Conservation (phyloP, 2,888 invertebrate genomes). For the Lamellibrachia satsuma region DNA sequence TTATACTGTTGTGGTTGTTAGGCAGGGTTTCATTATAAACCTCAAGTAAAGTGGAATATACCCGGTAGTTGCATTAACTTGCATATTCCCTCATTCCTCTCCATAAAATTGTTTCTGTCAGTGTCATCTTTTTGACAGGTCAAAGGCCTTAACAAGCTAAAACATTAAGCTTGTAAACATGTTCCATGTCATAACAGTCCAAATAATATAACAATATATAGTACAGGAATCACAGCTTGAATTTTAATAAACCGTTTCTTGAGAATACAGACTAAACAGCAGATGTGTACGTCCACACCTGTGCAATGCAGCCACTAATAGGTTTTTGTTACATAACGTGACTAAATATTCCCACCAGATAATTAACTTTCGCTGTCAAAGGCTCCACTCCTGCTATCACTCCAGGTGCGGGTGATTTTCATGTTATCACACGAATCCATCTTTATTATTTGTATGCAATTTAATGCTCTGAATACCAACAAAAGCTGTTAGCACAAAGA, state of each 20-base stretch:
- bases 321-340: neutral
- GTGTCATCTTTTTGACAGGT: neutral
- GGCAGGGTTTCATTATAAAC: too few species aligned
- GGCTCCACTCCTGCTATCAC: neutral
- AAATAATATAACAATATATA: neutral
- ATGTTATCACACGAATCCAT: neutral
- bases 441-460: conserved; percentile 5
- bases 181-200: neutral
- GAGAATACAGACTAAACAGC: neutral
- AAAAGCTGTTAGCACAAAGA: conserved; percentile 6
- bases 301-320: neutral
- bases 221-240: neutral
- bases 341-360: neutral
- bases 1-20: too few species aligned
- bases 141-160: too few species aligned
- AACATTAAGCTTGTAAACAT: neutral
- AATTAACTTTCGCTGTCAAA: neutral
- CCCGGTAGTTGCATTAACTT: too few species aligned
- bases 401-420: neutral
- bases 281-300: neutral
- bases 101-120: neutral
- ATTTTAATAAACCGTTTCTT: neutral
- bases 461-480: neutral
- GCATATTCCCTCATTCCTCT: too few species aligned
- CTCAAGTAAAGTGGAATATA: too few species aligned